A percentile compares a stretch with the other conserved stretches of the same genome.
Evolutionary conservation across 1,140 invertebrate genomes (phyloP).

Genomic region (Conopomorpha cramerella): DNA sequence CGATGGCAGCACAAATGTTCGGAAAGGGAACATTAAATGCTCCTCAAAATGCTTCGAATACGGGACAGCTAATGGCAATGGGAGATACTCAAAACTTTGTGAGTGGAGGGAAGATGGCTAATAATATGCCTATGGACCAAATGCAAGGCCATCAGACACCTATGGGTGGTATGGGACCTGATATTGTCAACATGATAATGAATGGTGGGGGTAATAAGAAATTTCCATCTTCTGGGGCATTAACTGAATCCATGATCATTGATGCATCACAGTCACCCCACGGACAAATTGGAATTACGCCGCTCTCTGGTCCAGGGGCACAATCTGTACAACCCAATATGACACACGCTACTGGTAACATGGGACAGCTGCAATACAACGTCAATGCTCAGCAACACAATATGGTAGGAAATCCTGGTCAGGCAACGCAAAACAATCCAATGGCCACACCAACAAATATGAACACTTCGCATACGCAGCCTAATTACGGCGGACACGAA

Average conservation of each 20-base stretch:
- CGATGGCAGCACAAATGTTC: constrained; percentile 21
- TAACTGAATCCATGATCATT: constrained; percentile 9
- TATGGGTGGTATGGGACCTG: constrained; percentile 23
- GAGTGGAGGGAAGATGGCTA: neutral
- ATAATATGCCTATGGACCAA: constrained; percentile 2
- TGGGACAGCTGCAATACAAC: neutral
- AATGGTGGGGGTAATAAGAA: constrained; percentile 5
- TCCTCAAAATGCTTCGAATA: no score
- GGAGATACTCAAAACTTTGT: constrained; percentile 1
- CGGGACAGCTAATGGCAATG: neutral
- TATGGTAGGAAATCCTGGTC: no score
- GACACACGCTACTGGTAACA: neutral
- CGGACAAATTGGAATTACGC: constrained; percentile 11
- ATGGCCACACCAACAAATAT: constrained; percentile 14
- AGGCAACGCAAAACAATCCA: no score
- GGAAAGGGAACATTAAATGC: constrained; percentile 1
- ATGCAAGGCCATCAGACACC: constrained; percentile 3
- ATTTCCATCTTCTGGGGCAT: constrained; percentile 1
- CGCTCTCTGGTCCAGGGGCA: no score
- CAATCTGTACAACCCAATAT: neutral
- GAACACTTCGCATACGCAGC: no score
- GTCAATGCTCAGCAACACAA: no score
- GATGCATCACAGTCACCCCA: constrained; percentile 18
- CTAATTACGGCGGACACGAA: constrained; percentile 27
- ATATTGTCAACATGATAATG: constrained; percentile 30